Conservation (phyloP, 2,888 invertebrate genomes). For the Hydrotaea cyrtoneurina region DNA sequence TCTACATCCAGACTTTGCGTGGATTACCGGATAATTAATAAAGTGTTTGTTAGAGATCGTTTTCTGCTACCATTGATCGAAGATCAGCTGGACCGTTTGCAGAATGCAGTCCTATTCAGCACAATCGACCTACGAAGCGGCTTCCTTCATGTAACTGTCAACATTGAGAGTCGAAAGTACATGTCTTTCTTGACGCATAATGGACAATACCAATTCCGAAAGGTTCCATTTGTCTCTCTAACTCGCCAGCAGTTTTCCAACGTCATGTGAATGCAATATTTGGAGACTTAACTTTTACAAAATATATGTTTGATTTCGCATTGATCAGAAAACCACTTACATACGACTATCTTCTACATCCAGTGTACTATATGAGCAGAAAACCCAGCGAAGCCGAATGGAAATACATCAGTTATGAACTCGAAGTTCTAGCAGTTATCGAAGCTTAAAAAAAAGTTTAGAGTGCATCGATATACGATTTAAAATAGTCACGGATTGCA, state of each 20-base stretch:
- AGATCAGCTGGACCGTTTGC: conserved; percentile 55
- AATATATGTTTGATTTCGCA: too few relatives aligned
- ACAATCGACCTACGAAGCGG: conserved; percentile 37
- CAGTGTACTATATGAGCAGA: too few relatives aligned
- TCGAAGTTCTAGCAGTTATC: too few relatives aligned
- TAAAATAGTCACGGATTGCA: conserved; percentile 65
- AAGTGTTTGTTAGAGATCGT: conserved; percentile 69
- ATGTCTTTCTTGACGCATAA: conserved; percentile 49
- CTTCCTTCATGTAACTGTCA: conserved; percentile 54
- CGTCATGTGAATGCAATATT: conserved; percentile 46
- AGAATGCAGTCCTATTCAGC: conserved; percentile 50
- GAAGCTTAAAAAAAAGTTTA: too few relatives aligned
- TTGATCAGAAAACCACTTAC: conserved; percentile 54
- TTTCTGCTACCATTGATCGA: conserved; percentile 66
- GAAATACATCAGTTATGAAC: too few relatives aligned
- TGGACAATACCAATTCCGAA: conserved; percentile 48
- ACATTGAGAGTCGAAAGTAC: conserved; percentile 46
- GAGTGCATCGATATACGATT: conserved; percentile 65
- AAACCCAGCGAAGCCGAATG: too few relatives aligned
- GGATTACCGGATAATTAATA: conserved; percentile 69
- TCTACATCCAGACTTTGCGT: conserved; percentile 70
- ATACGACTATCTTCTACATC: conserved; percentile 66
- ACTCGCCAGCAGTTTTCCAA: conserved; percentile 57
- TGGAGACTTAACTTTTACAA: conserved; percentile 44
- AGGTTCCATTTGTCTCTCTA: conserved; percentile 46